Evolutionary conservation across 2,113 vertebrate species (phyloP), one percentile per base, ranked within the genome.

Genomic region (Sorex araneus): DNA sequence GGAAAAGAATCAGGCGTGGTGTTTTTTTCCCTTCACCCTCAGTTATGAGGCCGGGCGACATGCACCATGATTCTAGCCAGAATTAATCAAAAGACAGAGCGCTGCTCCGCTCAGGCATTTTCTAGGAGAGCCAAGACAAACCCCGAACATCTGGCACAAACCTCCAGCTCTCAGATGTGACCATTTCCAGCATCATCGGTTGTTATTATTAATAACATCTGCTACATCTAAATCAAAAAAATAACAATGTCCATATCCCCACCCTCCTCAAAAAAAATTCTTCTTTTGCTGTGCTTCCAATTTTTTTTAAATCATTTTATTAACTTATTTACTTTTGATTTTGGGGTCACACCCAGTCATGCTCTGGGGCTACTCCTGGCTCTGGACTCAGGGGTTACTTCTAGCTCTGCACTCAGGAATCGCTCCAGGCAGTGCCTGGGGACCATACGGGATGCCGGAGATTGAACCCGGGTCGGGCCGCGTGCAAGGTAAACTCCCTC

Each of bases 151-250:
- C 43, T 83, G 19, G 43, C 47, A 64, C 1, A 69, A 74, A 89
- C n/a, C 57, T 50, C n/a, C 10, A 77, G 73, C 27, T 64, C 57
- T 87, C 43, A 66, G 13, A 75, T 47, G 74, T 71, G 76, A 82
- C 21, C 60, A 43, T 83, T 73, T 90, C 73, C n/a, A 92, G 71
- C 28, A 76, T 13, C 19, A 57, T 71, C 66, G 10, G 15, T 50
- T 69, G 16, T 45, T 70, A 60, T 81, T 74, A 87, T 23, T 64
- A 87, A 25, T 75, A 84, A 84, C 43, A 87, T 60, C 43, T 90
- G 57, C 50, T 84, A 28, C 82, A 40, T 67, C 43, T 86, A 74
- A 77, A 43, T 30, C 30, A n/a, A 6, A 89, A 91, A 93, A 93
- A 64, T 74, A 90, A 88, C 74, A 74, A 87, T 74, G 71, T 79